Base-by-base conservation (phyloP, 2,113 vertebrate species). In the Chlorodrepanis virens region DNA sequence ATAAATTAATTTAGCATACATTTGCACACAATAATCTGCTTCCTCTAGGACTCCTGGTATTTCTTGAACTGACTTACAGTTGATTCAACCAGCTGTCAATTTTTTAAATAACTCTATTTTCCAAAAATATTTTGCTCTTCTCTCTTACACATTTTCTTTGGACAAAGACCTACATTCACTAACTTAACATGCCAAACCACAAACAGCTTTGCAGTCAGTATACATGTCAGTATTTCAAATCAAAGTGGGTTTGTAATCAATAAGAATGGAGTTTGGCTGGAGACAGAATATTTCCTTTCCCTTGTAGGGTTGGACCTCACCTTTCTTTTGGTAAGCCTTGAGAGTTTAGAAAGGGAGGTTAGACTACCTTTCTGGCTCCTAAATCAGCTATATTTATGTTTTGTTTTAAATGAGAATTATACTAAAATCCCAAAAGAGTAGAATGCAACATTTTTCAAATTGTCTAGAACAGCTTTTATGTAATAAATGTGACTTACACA, bases 1-100 rank as follows among this genome's bases (percentile, higher is more conserved):
- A 91, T 71, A 97, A 89, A 94, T 96, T 94, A 92, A 95, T 96
- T 95, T 91, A 92, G n/a, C n/a, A 64, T 78, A 72, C 47, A 78
- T 89, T 84, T 75, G 57, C 56, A 63, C 0, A 0, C 72, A 86
- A 61, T 37, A 78, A 70, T 83, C 39, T 76, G 33, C 49, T 87
- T 95, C 80, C 77, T 84, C 49, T 79, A 92, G 49, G 78, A 82
- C 28, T 87, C 44, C 9, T 60, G 44, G 28, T 57, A 91, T 89
- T 94, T 94, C 60, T 95, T 84, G 80, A 92, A 47, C 50, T 70
- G 64, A 81, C 60, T 82, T 81, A 40, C 8, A 92, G 71, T 90
- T 76, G 67, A 72, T 81, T 80, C 74, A 95, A 57, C 7, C 24
- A 88, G 37, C 27, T 93, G 39, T 61, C 59, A 61, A 16, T 57